Conservation (phyloP, 2,888 invertebrate species). For the Tetrapedia diversipes region DNA sequence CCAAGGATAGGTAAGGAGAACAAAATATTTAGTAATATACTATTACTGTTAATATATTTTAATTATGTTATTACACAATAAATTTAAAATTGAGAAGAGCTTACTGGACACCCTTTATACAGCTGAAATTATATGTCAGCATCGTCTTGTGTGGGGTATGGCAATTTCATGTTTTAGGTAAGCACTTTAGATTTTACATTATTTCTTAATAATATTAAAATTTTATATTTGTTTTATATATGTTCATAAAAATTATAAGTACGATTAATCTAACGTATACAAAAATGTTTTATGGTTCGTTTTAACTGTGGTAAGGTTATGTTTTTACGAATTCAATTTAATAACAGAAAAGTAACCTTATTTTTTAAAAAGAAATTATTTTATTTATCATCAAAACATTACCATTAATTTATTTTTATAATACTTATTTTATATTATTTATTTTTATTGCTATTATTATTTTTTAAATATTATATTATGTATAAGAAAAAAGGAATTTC, state of each 20-base stretch:
- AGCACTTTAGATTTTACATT: conserved; percentile 43
- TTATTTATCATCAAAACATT: background rate
- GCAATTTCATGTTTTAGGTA: conserved; percentile 82
- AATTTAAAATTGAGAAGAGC: conserved; percentile 27
- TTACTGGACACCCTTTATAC: conserved; percentile 47
- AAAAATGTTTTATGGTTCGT: conserved; percentile 10
- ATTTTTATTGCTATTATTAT: background rate
- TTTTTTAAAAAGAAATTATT: conserved; percentile 8
- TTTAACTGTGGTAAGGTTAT: conserved; percentile 50
- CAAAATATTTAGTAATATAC: background rate
- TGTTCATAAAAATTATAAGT: background rate
- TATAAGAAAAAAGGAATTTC: too few relatives aligned
- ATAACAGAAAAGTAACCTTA: background rate
- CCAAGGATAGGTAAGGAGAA: background rate
- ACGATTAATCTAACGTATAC: background rate
- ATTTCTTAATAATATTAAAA: conserved; percentile 5
- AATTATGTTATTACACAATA: conserved; percentile 20
- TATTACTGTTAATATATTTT: background rate
- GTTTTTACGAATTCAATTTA: conserved; percentile 16
- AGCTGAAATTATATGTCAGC: conserved; percentile 51
- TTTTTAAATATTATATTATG: conserved; percentile 1
- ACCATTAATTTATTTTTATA: background rate
- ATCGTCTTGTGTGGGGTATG: conserved; percentile 73
- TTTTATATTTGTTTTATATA: conserved; percentile 10
- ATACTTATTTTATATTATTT: background rate